Conservation (phyloP, 2,888 invertebrate species). For the Cephus sareptanus region DNA sequence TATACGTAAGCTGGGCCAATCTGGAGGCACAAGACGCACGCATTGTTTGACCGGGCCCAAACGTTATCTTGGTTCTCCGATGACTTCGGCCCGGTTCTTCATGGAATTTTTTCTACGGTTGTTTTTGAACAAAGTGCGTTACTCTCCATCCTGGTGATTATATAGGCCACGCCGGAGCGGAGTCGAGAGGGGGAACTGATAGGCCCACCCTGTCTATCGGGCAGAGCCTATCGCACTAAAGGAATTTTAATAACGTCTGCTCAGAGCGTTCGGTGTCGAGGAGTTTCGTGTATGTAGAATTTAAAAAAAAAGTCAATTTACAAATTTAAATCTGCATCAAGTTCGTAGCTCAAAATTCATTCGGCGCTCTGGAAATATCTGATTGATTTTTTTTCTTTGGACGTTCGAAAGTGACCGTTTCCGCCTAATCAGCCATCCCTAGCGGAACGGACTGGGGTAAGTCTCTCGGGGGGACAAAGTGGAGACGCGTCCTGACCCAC, state of each 20-base stretch:
- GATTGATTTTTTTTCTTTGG: neutral
- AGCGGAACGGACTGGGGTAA: neutral
- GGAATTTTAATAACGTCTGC: neutral
- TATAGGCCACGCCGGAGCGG: neutral
- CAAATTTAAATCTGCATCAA: neutral
- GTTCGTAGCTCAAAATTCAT: neutral
- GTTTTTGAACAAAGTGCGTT: neutral
- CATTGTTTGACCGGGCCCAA: neutral
- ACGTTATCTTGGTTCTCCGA: neutral
- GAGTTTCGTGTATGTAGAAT: neutral
- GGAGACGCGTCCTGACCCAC: conserved; percentile 5
- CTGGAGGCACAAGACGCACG: neutral
- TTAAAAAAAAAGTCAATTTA: neutral
- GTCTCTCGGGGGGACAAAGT: neutral
- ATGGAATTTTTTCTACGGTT: neutral
- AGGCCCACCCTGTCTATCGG: neutral
- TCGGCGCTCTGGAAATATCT: neutral
- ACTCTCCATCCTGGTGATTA: neutral
- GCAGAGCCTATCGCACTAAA: neutral
- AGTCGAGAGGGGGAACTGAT: neutral
- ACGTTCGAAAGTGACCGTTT: neutral
- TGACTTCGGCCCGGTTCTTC: neutral
- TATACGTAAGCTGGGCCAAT: neutral
- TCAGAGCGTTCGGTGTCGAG: neutral
- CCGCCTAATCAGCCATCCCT: neutral